phyloP scores from a whole-genome alignment of 2,888 invertebrate genomes.

The Drosophila pseudotakahashii region DNA sequence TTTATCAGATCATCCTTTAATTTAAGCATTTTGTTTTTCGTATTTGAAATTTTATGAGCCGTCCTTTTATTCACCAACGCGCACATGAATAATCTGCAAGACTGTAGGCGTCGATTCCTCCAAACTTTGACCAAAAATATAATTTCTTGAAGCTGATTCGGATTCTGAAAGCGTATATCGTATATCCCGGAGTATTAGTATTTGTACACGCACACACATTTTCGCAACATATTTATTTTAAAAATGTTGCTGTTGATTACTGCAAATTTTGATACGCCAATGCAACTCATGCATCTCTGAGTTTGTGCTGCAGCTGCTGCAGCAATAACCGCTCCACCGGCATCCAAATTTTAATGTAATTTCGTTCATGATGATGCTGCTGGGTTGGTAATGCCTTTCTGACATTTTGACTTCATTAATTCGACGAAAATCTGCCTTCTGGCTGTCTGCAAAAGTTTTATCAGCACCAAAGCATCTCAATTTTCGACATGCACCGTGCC shows the following conservation, averaged over 20 bases:
- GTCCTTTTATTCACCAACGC: constrained; percentile 2
- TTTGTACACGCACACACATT: constrained; percentile 11
- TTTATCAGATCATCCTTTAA: background rate
- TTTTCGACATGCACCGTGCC: constrained; percentile 12
- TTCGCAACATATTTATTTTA: constrained; percentile 26
- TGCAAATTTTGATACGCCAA: constrained; percentile 52
- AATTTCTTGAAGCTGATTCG: constrained; percentile 5
- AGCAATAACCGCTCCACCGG: constrained; percentile 36
- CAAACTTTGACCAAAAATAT: constrained; percentile 34
- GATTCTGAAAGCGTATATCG: background rate
- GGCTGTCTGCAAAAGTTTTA: constrained; percentile 52
- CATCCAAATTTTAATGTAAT: constrained; percentile 38
- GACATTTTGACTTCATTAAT: constrained; percentile 49
- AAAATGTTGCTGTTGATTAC: constrained; percentile 41
- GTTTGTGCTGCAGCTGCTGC: constrained; percentile 49
- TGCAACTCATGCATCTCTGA: constrained; percentile 54
- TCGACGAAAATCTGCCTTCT: constrained; percentile 39
- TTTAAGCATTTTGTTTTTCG: background rate
- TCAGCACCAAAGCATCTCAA: constrained; percentile 53
- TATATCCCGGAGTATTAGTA: constrained; percentile 19
- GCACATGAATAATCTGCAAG: constrained; percentile 1
- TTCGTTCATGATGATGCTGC: constrained; percentile 23
- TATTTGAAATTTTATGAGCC: background rate
- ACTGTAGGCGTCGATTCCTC: constrained; percentile 12
- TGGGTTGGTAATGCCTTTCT: constrained; percentile 11